Conservation (phyloP, 1,140 invertebrate genomes). For the Conus ventricosus region DNA sequence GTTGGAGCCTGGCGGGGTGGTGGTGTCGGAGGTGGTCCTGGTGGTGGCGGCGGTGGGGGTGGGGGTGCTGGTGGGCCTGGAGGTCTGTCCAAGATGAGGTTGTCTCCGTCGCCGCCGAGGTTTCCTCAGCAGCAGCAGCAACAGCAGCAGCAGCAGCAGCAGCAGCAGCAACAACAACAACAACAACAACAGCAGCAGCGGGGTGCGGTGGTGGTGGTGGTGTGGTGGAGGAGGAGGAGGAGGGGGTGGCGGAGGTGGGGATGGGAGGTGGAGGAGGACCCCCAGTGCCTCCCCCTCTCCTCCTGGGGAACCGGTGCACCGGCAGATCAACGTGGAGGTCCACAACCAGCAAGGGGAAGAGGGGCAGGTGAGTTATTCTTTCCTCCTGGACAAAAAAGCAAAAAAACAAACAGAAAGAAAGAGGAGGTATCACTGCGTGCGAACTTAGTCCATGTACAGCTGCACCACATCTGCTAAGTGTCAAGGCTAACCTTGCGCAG, state of each 20-base stretch:
- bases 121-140: not conserved
- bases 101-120: not conserved
- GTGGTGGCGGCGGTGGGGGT: not conserved
- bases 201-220: slow-evolving; percentile 2
- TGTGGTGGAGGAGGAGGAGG: slow-evolving; percentile 5
- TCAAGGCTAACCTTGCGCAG: too few relatives aligned
- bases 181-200: not conserved
- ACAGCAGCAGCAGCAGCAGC: not conserved
- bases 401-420: too few relatives aligned
- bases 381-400: too few relatives aligned
- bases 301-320: slow-evolving; percentile 16
- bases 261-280: slow-evolving; percentile 19
- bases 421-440: too few relatives aligned
- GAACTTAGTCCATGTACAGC: too few relatives aligned
- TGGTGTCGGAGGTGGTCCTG: not conserved
- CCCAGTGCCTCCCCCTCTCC: slow-evolving; percentile 30
- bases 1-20: not conserved
- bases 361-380: not conserved
- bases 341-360: slow-evolving; percentile 23
- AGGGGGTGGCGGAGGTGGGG: not conserved
- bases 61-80: not conserved
- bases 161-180: too few relatives aligned
- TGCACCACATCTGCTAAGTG: too few relatives aligned
- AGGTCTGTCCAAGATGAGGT: not conserved
- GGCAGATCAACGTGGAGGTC: slow-evolving; percentile 29